Evolutionary conservation across 2,888 invertebrate species (phyloP), one percentile per base, ranked within the genome.

Genomic region (Lysandra bellargus): DNA sequence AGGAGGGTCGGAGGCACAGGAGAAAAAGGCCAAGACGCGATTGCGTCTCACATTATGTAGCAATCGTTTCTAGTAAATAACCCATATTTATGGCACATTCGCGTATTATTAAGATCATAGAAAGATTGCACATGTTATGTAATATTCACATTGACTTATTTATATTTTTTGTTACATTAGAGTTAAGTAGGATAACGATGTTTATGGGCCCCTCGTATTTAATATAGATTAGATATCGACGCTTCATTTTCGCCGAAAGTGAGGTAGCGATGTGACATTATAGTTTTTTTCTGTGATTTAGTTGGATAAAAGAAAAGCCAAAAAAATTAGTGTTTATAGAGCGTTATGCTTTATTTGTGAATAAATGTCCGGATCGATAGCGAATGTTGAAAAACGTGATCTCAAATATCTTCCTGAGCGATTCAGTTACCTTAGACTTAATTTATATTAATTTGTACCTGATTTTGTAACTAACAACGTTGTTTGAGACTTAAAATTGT

Each of bases 361-460:
- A 81, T 82, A 84, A 84, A 78, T 79, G 37, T 44, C 80, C 81
- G 80, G 80, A 78, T 81, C 76, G 64, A 78, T 78, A 80, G 69
- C 79, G 57, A 82, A 80, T 82, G 84, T 86, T 85, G 82, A 83
- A 84, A 83, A 89, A 88, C 88, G 85, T 87, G 94, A 94, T 94
- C 94, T 94, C 94, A 94, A 86, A 84, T 83, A 86, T 90, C 90
- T 92, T 92, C 92, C 92, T 89, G 87, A 85, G 87, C 88, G 88
- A 86, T 92, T 92, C 88, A 91, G 93, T 94, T 94, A 94, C 94
- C 94, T 89, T 94, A 92, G 92, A 89, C 84, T 90, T 93, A 92
- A 90, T 92, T 93, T 92, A 86, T 85, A 88, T 92, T 93, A 87
- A 91, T 93, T 94, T 93, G 94, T 94, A 94, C 94, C 94, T 94